A percentile compares a stretch with the other conserved stretches of the same genome.
These are phyloP conservation scores for Platycercus adscitus DNA, from an alignment of 2,113 vertebrate genomes.

Conservation along the genomic window DNA sequence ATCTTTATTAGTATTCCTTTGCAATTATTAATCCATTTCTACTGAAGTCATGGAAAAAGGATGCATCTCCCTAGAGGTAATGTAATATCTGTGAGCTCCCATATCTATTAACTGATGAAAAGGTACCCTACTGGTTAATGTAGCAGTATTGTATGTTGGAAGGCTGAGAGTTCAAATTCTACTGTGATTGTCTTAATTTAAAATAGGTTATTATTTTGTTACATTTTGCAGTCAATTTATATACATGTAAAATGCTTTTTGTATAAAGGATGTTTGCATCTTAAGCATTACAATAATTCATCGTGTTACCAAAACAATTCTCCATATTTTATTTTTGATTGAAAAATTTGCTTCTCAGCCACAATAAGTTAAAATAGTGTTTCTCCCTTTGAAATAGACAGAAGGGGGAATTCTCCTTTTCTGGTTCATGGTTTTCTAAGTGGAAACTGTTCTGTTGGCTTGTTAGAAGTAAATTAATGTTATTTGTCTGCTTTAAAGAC, in stretches of 20 bases:
- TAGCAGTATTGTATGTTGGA: neutral
- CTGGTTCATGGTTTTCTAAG: neutral
- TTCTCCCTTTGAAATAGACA: neutral
- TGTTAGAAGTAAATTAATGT: neutral
- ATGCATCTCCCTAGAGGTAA: neutral
- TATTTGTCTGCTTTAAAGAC: neutral
- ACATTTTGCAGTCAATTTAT: neutral
- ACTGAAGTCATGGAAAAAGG: neutral
- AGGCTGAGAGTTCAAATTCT: neutral
- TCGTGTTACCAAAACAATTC: neutral
- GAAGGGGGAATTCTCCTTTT: neutral
- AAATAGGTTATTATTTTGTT: neutral
- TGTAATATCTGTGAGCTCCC: neutral
- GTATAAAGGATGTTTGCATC: neutral
- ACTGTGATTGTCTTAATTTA: neutral
- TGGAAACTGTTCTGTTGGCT: neutral
- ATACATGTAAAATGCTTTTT: neutral
- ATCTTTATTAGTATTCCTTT: neutral
- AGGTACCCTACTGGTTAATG: neutral
- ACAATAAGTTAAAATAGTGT: neutral
- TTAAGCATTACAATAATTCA: neutral
- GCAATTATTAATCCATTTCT: neutral
- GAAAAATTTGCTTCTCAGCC: neutral
- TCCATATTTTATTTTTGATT: neutral
- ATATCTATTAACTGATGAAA: neutral